Evolutionary conservation across 2,797 vertebrate species (phyloP), one percentile per base, ranked within the genome.

Genomic region (Sparus aurata): DNA sequence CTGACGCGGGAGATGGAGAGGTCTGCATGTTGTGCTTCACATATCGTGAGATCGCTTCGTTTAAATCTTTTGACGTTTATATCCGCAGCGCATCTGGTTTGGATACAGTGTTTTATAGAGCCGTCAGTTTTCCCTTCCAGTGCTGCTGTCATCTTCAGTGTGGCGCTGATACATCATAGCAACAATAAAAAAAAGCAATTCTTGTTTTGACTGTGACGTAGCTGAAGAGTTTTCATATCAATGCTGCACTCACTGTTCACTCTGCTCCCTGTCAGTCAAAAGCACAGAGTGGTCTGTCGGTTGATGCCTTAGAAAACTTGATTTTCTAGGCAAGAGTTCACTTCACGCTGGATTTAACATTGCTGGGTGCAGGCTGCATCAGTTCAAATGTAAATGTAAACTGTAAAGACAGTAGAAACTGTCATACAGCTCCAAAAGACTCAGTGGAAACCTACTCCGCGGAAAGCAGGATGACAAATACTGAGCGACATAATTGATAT

Each of bases 301-400:
- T 23, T 22, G 61, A 82, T 87, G 69, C 67, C 71, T 55, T 54
- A 75, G 78, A 82, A 80, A 80, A 85, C 65, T 22, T 67, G 5
- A n/a, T 47, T 69, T 75, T 73, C 27, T 30, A 20, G 53, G 66
- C 25, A 78, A 58, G 30, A 49, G 5, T 52, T 52, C 8, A 15
- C 18, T 57, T 57, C 5, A 46, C 1, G 2, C 13, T 34, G 2
- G 23, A 65, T 49, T 47, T 62, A 27, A 59, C 13, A 52, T 2
- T 12, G 18, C 22, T 1, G 55, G 20, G 30, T 13, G 45, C 53
- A 49, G 34, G 38, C 7, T 25, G 41, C 59, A 63, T 34, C 2
- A 38, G 43, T 54, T 15, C 41, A 63, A 43, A 7, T 73, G n/a
- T 20, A 53, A 34, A 34, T 34, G 5, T 34, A 34, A 38, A 38